phyloP scores from a whole-genome alignment of 2,888 invertebrate genomes.

The Macaria notata region DNA sequence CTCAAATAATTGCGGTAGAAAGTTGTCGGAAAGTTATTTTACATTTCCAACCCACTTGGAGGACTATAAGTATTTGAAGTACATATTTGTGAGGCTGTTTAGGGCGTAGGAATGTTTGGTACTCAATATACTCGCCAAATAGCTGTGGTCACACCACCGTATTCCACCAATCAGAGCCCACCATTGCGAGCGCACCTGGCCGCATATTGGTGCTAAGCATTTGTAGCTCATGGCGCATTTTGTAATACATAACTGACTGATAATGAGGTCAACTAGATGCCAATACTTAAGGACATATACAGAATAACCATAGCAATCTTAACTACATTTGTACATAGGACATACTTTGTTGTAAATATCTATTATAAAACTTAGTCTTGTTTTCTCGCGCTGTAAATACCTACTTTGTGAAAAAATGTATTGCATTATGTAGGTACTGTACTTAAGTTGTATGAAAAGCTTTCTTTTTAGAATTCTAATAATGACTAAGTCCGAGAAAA shows the following conservation, averaged over 20 bases:
- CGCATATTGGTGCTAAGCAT: constrained; percentile 3
- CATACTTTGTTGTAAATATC: no score
- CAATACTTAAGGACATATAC: neutral
- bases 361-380: no score
- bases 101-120: constrained; percentile 8
- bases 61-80: constrained; percentile 3
- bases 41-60: constrained; percentile 1
- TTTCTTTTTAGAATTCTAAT: no score
- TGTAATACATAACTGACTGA: neutral
- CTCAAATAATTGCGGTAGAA: constrained; percentile 5
- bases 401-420: no score
- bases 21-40: constrained; percentile 3
- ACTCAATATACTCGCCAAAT: constrained; percentile 6
- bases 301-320: no score
- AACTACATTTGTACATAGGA: no score
- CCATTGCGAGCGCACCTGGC: constrained; percentile 10
- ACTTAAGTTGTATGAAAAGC: no score
- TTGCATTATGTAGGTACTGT: no score
- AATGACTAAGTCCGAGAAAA: no score
- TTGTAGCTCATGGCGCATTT: constrained; percentile 3
- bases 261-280: neutral
- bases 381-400: no score
- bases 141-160: constrained; percentile 55
- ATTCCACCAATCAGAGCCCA: constrained; percentile 50
- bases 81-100: constrained; percentile 6